phyloP scores from a whole-genome alignment of 2,888 invertebrate genomes.

The Hecatera dysodea region DNA sequence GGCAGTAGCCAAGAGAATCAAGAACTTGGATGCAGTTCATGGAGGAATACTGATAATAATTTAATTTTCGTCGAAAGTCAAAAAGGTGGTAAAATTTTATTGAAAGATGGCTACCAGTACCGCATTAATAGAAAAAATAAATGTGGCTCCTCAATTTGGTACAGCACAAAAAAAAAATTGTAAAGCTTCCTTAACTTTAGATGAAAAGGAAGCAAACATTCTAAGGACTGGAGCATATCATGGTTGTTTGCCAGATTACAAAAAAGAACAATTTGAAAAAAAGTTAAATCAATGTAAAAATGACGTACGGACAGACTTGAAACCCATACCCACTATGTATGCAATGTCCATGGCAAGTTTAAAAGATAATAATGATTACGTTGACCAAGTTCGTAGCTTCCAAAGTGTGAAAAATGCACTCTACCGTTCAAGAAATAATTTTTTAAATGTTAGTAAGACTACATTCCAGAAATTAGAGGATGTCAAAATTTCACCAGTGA shows the following conservation, averaged over 20 bases:
- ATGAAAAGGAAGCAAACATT: slow-evolving; percentile 44
- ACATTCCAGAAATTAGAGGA: slow-evolving; percentile 36
- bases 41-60: slow-evolving; percentile 29
- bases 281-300: slow-evolving; percentile 48
- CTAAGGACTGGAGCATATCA: slow-evolving; percentile 41
- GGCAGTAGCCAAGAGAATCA: too few relatives aligned
- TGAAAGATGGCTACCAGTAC: slow-evolving; percentile 39
- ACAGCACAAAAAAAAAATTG: slow-evolving; percentile 37
- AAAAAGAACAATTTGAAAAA: slow-evolving; percentile 47
- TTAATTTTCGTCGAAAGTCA: slow-evolving; percentile 36
- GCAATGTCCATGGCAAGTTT: slow-evolving; percentile 33
- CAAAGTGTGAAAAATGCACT: slow-evolving; percentile 47
- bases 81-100: slow-evolving; percentile 40
- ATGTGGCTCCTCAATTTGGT: slow-evolving; percentile 40
- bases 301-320: slow-evolving; percentile 28
- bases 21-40: background rate
- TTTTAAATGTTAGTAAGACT: slow-evolving; percentile 45
- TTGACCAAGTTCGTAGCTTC: slow-evolving; percentile 47
- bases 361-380: slow-evolving; percentile 43
- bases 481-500: slow-evolving; percentile 48
- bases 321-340: slow-evolving; percentile 39
- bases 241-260: slow-evolving; percentile 49
- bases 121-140: slow-evolving; percentile 43
- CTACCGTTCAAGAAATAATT: slow-evolving; percentile 43
- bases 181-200: slow-evolving; percentile 44